These are phyloP conservation scores for Drosophila rellima DNA, from an alignment of 2,888 invertebrate genomes.

Conservation along the genomic window DNA sequence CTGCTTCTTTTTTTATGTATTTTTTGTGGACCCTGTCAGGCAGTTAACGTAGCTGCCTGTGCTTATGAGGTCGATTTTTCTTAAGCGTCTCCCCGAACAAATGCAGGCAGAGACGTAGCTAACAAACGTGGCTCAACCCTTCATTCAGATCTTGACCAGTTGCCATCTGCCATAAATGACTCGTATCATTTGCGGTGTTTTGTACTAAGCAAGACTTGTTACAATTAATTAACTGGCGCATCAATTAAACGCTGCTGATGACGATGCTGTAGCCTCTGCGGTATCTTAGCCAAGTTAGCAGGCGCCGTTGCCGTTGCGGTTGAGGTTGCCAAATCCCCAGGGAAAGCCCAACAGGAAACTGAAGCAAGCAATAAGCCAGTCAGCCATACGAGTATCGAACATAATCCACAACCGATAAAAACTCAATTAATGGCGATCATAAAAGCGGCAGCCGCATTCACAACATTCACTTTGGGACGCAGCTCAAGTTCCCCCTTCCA, in stretches of 20 bases:
- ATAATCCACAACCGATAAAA: conserved; percentile 72
- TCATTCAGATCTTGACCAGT: conserved; percentile 8
- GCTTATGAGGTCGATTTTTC: conserved; percentile 72
- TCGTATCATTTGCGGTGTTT: conserved; percentile 65
- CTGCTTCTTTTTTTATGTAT: conserved; percentile 5
- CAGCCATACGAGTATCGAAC: conserved; percentile 19
- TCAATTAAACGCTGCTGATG: conserved; percentile 65
- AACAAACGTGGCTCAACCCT: neutral
- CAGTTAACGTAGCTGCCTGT: conserved; percentile 71
- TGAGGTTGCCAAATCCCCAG: conserved; percentile 48
- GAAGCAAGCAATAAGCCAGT: conserved; percentile 6
- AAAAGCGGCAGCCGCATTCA: conserved; percentile 44
- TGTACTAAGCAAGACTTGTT: conserved; percentile 67
- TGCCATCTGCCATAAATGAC: conserved; percentile 62
- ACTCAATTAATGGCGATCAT: conserved; percentile 71
- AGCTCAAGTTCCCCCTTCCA: neutral
- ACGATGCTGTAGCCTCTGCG: conserved; percentile 6
- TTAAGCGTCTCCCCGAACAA: neutral
- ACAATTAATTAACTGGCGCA: conserved; percentile 78
- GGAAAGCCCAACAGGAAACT: conserved; percentile 44
- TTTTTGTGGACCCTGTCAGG: conserved; percentile 27
- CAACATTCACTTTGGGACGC: conserved; percentile 25
- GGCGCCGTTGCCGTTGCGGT: conserved; percentile 46
- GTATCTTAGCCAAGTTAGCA: conserved; percentile 34
- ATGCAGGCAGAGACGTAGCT: neutral